Conservation (phyloP, 2,113 vertebrate genomes). For the Oncorhynchus clarkii region DNA sequence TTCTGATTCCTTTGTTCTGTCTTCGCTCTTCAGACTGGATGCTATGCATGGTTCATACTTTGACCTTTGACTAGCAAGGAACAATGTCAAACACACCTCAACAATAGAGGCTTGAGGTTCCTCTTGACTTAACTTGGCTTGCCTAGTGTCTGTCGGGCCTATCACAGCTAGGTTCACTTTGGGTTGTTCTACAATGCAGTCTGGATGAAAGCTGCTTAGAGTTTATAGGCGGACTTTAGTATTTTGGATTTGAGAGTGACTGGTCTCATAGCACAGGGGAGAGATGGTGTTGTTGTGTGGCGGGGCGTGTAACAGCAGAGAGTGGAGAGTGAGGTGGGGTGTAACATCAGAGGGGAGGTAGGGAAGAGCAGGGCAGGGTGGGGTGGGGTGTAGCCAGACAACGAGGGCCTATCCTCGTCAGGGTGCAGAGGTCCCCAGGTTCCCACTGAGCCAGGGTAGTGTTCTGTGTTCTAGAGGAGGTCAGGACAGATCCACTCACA, state of each 20-base stretch:
- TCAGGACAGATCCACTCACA: conserved; percentile 24
- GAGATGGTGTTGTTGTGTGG: conserved; percentile 25
- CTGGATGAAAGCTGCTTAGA: background rate
- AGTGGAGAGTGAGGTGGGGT: background rate
- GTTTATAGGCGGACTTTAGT: background rate
- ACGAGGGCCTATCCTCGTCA: conserved; percentile 44
- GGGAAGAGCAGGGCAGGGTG: too few species aligned
- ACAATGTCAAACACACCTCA: conserved; percentile 14
- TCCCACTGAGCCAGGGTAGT: conserved; percentile 15
- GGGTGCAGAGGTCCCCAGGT: conserved; percentile 3
- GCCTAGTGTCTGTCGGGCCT: background rate
- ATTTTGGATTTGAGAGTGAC: background rate
- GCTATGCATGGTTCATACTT: background rate
- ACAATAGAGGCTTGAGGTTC: conserved; percentile 14
- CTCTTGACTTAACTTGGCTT: background rate
- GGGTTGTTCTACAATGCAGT: conserved; percentile 1
- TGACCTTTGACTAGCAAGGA: background rate
- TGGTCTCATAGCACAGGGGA: background rate
- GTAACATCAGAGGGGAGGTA: background rate
- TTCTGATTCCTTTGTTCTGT: background rate
- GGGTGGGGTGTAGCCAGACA: conserved; percentile 20
- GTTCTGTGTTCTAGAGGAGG: conserved; percentile 11
- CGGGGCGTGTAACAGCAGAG: background rate
- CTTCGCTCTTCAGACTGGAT: conserved; percentile 6
- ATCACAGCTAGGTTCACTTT: background rate